These are phyloP conservation scores for Sebastes trivittatus DNA, from an alignment of 2,797 vertebrate species.

Conservation along the genomic window DNA sequence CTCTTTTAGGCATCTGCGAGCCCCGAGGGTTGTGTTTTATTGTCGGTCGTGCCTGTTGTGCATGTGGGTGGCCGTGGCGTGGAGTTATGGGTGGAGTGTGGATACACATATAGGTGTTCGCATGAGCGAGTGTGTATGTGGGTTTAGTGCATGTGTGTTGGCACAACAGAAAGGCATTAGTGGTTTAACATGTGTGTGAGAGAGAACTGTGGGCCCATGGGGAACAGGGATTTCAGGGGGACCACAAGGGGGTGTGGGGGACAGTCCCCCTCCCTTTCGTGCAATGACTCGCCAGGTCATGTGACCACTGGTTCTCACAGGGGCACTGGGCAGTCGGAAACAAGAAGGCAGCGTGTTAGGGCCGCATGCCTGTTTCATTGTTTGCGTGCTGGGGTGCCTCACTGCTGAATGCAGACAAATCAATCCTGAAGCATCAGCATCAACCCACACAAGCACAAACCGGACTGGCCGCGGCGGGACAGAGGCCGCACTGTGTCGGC, in stretches of 20 bases:
- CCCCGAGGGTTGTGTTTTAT: slow-evolving; percentile 64
- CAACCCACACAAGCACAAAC: slow-evolving; percentile 44
- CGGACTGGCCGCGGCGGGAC: slow-evolving; percentile 35
- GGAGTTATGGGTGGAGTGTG: slow-evolving; percentile 30
- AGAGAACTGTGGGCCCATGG: slow-evolving; percentile 13
- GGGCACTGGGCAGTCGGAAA: slow-evolving; percentile 59
- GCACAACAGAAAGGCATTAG: slow-evolving; percentile 51
- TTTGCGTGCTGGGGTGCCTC: slow-evolving; percentile 64
- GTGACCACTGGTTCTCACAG: slow-evolving; percentile 77
- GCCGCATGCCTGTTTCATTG: slow-evolving; percentile 74
- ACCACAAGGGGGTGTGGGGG: not conserved
- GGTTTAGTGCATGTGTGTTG: slow-evolving; percentile 42
- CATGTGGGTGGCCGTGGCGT: slow-evolving; percentile 71
- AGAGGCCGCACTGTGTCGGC: slow-evolving; percentile 63
- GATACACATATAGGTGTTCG: slow-evolving; percentile 29
- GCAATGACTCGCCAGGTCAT: slow-evolving; percentile 61
- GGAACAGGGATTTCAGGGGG: slow-evolving; percentile 38
- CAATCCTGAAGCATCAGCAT: slow-evolving; percentile 75
- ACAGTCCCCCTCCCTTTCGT: not conserved
- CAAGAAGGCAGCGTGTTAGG: slow-evolving; percentile 72
- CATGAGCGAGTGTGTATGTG: slow-evolving; percentile 42
- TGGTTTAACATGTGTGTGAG: slow-evolving; percentile 52
- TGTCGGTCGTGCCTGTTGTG: slow-evolving; percentile 65
- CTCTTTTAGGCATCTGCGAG: slow-evolving; percentile 60
- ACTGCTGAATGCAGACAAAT: slow-evolving; percentile 71